Base-by-base conservation (phyloP, 2,113 vertebrate genomes). In the Corythaeola cristata region DNA sequence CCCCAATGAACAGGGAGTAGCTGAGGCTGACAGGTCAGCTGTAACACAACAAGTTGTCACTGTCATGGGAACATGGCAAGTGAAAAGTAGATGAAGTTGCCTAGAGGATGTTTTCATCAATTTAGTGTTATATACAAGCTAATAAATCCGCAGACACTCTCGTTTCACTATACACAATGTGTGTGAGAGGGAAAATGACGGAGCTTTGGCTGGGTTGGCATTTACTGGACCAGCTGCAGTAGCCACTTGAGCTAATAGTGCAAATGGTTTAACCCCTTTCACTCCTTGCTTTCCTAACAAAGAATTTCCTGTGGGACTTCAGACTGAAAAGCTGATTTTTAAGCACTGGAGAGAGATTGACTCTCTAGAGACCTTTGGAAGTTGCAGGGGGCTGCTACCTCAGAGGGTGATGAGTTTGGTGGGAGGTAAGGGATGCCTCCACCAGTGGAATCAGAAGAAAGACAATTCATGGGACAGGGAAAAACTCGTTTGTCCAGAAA, bases 11-110 rank as follows among this genome's bases (percentile, higher is more conserved):
- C 94, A 79, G 96, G 94, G 95, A 96, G 86, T 30, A 96, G 96
- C 96, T 92, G 88, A 90, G 92, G 92, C 95, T 97, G 97, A 97
- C 97, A 97, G 97, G 95, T 96, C 97, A 97, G 92, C 95, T 97
- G 95, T 92, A 93, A 92, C 96, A 97, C 95, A 97, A 95, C 93
- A 97, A 97, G 97, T 97, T 97, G 97, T 97, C 97, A 97, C 97
- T 97, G 96, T 96, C 96, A 96, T 35, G 90, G 92, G 95, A 96
- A 94, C 96, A 95, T 92, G 96, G 96, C 96, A 97, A 97, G 95
- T 93, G 96, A 95, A 92, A 96, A 95, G 95, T 89, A 92, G 96
- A 97, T 93, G 97, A 96, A 97, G 95, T 97, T 96, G 97, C 97
- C 95, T 95, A 96, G 94, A 97, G 94, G 95, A 97, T 95, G 96